Base-by-base conservation (phyloP, 1,140 invertebrate species). In the Orchesella cincta region DNA sequence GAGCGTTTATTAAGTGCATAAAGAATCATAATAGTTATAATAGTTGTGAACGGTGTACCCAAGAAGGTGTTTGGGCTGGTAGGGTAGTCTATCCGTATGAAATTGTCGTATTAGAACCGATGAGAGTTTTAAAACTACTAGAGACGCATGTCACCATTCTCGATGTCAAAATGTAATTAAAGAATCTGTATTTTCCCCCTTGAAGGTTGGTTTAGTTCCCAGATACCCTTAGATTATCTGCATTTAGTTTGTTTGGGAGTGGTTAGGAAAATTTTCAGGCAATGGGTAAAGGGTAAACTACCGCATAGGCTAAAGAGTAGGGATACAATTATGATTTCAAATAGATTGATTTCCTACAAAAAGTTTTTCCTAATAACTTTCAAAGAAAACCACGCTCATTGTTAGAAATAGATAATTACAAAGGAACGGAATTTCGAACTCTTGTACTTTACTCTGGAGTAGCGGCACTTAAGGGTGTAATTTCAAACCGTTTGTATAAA, bases 181-280 rank as follows among this genome's bases (percentile, higher is more conserved):
- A 46, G 73, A 5, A 39, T 23, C 34, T 36, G 12, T 79, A 78
- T n/a, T 62, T 57, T 54, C 26, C n/a, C n/a, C n/a, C 31, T 39
- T 73, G 18, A 12, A 67, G n/a, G 28, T 82, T 62, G 57, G 54
- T 26, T 76, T 82, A 72, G 75, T 81, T 23, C 20, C 36, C 23
- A 76, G 35, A 39, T 83, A 51, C 79, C 81, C 20, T 35, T 81
- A 16, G 81, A 83, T 74, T 82, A 79, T 70, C 75, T 81, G 79
- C 79, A 80, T 57, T 35, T 78, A 3, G 71, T 78, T 12, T 80
- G 76, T 34, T 51, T 80, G 1, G 76, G 81, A 16, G 78, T 78
- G 16, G 54, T 67, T 57, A 80, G 76, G 64, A 80, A 74, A 76
- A 18, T 81, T 12, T 72, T 77, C 35, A 76, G 20, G 31, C 16